A percentile compares a stretch with the other conserved stretches of the same genome.
Conservation (phyloP, 2,888 invertebrate species). For the Metalampra italica region DNA sequence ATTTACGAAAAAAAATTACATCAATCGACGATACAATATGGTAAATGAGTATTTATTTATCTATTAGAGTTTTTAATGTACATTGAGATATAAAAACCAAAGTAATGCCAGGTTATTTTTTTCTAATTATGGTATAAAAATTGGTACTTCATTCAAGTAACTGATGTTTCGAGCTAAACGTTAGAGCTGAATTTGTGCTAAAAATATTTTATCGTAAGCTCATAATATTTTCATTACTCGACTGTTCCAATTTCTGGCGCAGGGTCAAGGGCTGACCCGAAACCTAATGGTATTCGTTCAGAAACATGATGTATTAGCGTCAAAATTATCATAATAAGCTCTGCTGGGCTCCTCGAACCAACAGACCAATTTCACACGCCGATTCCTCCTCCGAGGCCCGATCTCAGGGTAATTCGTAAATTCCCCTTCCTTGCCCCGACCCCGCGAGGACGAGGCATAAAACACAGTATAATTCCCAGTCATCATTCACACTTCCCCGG, state of each 20-base stretch:
- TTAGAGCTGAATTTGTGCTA: no score
- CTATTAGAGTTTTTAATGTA: no score
- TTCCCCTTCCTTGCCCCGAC: constrained; percentile 29
- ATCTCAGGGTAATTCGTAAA: constrained; percentile 55
- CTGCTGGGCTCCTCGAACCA: constrained; percentile 25
- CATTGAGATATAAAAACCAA: no score
- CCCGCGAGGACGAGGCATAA: constrained; percentile 36
- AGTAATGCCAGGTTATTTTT: no score
- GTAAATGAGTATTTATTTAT: no score
- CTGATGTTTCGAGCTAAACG: no score
- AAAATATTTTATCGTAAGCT: no score
- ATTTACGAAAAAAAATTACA: no score
- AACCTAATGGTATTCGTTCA: background rate
- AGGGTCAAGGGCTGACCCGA: background rate
- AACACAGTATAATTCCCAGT: constrained; percentile 58
- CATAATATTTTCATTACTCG: background rate
- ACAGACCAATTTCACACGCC: constrained; percentile 60
- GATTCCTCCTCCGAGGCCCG: constrained; percentile 46
- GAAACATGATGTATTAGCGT: background rate
- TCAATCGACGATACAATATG: no score
- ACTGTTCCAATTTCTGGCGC: background rate
- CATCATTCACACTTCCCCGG: constrained; percentile 59
- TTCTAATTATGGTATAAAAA: no score
- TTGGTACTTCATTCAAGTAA: no score
- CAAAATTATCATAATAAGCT: constrained; percentile 5